Evolutionary conservation across 2,113 vertebrate genomes (phyloP), one percentile per base, ranked within the genome.

Genomic region (Petrocephalus microphthalmus): DNA sequence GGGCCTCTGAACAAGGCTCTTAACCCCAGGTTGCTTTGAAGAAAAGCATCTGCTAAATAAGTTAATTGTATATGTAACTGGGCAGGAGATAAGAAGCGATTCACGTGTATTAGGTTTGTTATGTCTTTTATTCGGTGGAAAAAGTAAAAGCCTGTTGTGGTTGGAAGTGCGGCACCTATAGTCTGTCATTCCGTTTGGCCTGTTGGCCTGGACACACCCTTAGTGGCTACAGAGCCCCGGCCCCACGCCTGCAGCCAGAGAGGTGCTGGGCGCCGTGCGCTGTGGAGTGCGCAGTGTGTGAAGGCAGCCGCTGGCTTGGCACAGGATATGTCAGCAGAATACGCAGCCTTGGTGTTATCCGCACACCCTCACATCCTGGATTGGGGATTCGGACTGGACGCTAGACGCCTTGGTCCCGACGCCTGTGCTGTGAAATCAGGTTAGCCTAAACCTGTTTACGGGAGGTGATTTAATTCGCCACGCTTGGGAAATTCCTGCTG

Each of bases 401-500:
- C 54, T 33, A 33, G 11, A 15, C 51, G 37, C 52, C 42, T 60
- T 22, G 51, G 53, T 88, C 52, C 87, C 20, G n/a, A 57, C 25
- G 11, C 56, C 11, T 10, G 54, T 56, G 56, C 47, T 45, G 84
- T 53, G 86, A 86, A 89, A 86, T 82, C 33, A 74, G 53, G 49
- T 86, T 71, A 84, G 78, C 37, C 87, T 86, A 81, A 89, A 74
- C n/a, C 84, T 86, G 88, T 89, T 89, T 74, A 86, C 17, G 67
- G 60, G 64, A 74, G 67, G 60, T 52, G 60, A 45, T 47, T 49
- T 84, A 86, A 85, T 89, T 88, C 81, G 64, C 25, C 88, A 88
- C 20, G 56, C 54, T 64, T 64, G 53, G 54, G 56, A 29, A 42
- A 60, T 90, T 89, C 90, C 90, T 92, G 90, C 90, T 92, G 90